Conservation (phyloP, 2,113 vertebrate genomes). For the Electrona antarctica region DNA sequence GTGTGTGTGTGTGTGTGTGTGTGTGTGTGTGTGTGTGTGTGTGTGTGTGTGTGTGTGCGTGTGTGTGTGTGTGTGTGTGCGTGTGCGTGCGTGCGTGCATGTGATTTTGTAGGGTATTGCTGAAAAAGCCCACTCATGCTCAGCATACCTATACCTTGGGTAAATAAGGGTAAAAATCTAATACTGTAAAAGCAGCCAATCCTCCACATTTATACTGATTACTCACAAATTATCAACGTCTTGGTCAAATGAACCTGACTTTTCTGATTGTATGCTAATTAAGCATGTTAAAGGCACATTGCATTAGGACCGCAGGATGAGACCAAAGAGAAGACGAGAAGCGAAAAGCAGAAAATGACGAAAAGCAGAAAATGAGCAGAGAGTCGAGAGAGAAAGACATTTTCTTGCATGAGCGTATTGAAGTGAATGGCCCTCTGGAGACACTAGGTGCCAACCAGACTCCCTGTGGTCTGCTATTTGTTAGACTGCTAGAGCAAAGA, state of each 20-base stretch:
- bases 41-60: too few species aligned
- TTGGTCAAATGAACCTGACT: neutral
- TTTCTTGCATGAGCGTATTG: conserved; percentile 48
- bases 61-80: too few species aligned
- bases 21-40: too few species aligned
- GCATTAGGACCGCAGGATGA: conserved; percentile 11
- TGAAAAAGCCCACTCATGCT: too few species aligned
- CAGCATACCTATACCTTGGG: too few species aligned
- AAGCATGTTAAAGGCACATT: neutral
- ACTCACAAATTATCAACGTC: conserved; percentile 19
- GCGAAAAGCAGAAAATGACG: neutral
- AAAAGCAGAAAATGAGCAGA: conserved; percentile 20
- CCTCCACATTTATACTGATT: conserved; percentile 10
- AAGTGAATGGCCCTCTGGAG: conserved; percentile 71
- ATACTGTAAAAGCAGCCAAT: too few species aligned
- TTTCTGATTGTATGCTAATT: neutral
- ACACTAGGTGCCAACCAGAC: conserved; percentile 56
- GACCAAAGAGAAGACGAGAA: neutral
- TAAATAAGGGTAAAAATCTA: too few species aligned
- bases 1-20: too few species aligned
- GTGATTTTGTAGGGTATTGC: too few species aligned
- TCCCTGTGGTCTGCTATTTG: conserved; percentile 66
- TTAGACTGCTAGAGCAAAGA: conserved; percentile 79
- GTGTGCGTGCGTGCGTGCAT: too few species aligned
- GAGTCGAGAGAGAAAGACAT: conserved; percentile 31